Base-by-base conservation (phyloP, 2,888 invertebrate genomes). In the Eurois occulta region DNA sequence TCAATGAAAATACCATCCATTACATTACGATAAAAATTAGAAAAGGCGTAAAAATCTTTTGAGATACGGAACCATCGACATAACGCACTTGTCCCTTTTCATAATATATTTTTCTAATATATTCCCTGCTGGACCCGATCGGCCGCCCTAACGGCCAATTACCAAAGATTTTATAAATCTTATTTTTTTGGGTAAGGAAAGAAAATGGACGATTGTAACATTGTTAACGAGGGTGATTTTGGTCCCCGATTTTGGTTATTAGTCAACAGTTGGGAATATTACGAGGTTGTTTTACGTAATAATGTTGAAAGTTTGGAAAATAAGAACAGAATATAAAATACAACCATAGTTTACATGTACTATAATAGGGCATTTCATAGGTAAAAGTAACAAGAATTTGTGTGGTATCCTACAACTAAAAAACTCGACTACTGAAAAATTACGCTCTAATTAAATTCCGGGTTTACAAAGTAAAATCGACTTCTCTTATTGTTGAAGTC, bases 121-220 rank as follows among this genome's bases (percentile, higher is more conserved):
- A 82, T 86, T 81, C 80, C 66, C 38, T 48, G 55, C 67, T 69
- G 80, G 87, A 74, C 68, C 74, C 75, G 68, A 85, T 85, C 70
- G 86, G 67, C 38, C 73, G 65, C 67, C 74, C 68, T 80, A 86
- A 86, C 75, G 80, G 76, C 76, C 80, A 86, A 86, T 86, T 86
- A 86, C 84, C 75, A 78, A 80, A 84, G 74, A 80, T 85, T 86
- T 86, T 84, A 76, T 78, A 86, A 86, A 86, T 80, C 84, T 76
- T 76, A 64, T 79, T 83, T 85, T 86, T 84, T 80, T 83, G 32
- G 75, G 64, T 11, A 60, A 65, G 67, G 43, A 78, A 80, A 74
- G 60, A 65, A 76, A 78, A 80, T 74, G 52, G 80, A 41, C 60
- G 75, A 52, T 77, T 72, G 66, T 66, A 79, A 75, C 66, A 60